phyloP scores from a whole-genome alignment of 2,797 vertebrate species.

The Spondyliosoma cantharus region DNA sequence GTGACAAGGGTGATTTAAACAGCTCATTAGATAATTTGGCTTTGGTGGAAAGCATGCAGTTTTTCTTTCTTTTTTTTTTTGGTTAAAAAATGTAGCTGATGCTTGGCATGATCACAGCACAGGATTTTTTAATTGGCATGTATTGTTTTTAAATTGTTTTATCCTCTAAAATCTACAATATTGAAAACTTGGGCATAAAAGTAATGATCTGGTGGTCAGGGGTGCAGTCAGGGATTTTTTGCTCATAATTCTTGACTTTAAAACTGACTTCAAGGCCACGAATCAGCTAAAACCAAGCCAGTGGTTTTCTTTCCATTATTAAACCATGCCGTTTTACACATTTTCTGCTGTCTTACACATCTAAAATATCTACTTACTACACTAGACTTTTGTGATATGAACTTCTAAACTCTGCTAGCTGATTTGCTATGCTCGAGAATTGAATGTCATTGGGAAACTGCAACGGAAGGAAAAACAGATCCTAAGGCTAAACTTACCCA shows the following conservation, averaged over 20 bases:
- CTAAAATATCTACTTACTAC: neutral
- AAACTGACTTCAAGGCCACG: neutral
- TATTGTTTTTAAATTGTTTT: neutral
- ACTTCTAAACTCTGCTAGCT: neutral
- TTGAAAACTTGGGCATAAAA: neutral
- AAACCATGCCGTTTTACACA: neutral
- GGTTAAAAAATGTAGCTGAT: neutral
- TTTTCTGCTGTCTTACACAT: neutral
- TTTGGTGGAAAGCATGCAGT: neutral
- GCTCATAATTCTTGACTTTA: neutral
- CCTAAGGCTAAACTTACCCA: neutral
- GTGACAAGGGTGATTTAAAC: neutral
- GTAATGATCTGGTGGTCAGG: too few relatives aligned
- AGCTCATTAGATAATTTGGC: neutral
- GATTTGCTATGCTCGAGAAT: neutral
- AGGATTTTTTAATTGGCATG: neutral
- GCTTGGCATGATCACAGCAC: neutral
- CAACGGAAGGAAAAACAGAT: neutral
- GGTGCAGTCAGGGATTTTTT: neutral
- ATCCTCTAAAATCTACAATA: neutral
- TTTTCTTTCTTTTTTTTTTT: neutral
- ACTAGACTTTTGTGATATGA: neutral
- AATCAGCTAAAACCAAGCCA: neutral
- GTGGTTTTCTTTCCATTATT: neutral
- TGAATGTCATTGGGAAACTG: neutral